phyloP scores from a whole-genome alignment of 2,113 vertebrate species.

The Sinocyclocheilus maitianheensis region DNA sequence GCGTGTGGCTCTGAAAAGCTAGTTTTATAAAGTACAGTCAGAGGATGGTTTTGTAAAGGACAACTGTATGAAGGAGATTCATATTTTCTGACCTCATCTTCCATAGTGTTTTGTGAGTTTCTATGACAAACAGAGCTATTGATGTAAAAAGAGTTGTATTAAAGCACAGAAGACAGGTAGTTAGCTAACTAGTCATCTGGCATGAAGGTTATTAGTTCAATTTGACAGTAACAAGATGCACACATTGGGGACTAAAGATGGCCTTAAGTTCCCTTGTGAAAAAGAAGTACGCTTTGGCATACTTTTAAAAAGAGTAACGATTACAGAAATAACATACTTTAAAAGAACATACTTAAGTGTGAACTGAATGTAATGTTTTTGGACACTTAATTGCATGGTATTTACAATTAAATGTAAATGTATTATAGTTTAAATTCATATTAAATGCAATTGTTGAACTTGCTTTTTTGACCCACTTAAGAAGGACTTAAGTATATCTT shows the following conservation, averaged over 20 bases:
- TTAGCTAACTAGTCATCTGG: not conserved
- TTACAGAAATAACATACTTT: too few species aligned
- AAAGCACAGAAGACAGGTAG: not conserved
- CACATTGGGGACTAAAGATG: not conserved
- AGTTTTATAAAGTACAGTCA: not conserved
- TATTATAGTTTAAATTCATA: too few species aligned
- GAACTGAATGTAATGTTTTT: too few species aligned
- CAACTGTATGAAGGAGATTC: not conserved
- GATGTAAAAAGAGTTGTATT: not conserved
- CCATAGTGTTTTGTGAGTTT: not conserved
- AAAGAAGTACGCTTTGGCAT: too few species aligned
- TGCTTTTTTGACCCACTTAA: too few species aligned
- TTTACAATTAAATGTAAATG: too few species aligned
- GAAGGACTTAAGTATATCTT: too few species aligned
- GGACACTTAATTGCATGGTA: too few species aligned
- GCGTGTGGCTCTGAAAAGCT: constrained; percentile 20
- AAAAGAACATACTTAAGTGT: too few species aligned
- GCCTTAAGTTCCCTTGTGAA: too few species aligned
- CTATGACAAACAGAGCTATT: not conserved
- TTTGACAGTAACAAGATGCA: not conserved
- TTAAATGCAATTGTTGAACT: too few species aligned
- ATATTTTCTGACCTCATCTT: not conserved
- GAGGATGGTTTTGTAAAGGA: not conserved
- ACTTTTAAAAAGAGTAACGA: too few species aligned
- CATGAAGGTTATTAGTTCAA: not conserved